phyloP scores from a whole-genome alignment of 2,113 vertebrate genomes.

The Gymnobelideus leadbeateri region DNA sequence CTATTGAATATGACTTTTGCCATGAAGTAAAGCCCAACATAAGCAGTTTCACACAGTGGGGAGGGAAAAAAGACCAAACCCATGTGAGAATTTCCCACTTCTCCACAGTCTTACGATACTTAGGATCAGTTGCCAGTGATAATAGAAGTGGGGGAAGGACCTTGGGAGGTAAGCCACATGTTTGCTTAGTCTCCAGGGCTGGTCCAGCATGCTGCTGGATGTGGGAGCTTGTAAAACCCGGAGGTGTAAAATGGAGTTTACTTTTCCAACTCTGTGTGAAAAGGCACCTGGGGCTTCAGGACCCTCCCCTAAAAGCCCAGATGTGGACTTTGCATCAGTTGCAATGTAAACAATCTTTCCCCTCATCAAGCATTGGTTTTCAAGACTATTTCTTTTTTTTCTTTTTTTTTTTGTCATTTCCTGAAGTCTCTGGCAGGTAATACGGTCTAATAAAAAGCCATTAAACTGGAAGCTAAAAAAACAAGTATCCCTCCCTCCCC shows the following conservation, averaged over 20 bases:
- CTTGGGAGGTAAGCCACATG: conserved; percentile 24
- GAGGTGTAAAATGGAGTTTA: conserved; percentile 37
- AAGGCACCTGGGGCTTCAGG: background rate
- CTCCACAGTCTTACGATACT: conserved; percentile 35
- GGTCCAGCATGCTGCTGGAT: background rate
- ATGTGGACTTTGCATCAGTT: conserved; percentile 35
- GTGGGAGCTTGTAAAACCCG: background rate
- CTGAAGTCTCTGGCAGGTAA: conserved; percentile 8
- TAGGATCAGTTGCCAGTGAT: conserved; percentile 43
- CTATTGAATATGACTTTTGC: conserved; percentile 61
- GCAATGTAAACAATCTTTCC: background rate
- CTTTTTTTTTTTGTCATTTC: background rate
- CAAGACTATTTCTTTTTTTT: conserved; percentile 39
- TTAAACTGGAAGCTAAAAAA: conserved; percentile 11
- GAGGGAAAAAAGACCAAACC: background rate
- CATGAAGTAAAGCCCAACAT: conserved; percentile 33
- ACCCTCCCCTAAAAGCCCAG: background rate
- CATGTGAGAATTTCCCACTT: conserved; percentile 57
- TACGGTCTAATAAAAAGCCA: background rate
- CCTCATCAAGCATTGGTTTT: background rate
- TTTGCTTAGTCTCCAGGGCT: background rate
- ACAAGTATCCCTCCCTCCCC: background rate
- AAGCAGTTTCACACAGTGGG: conserved; percentile 36
- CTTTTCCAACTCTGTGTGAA: conserved; percentile 36
- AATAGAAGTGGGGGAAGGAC: conserved; percentile 6